These are phyloP conservation scores for Propithecus coquereli DNA, from an alignment of 2,113 vertebrate species.

Conservation along the genomic window DNA sequence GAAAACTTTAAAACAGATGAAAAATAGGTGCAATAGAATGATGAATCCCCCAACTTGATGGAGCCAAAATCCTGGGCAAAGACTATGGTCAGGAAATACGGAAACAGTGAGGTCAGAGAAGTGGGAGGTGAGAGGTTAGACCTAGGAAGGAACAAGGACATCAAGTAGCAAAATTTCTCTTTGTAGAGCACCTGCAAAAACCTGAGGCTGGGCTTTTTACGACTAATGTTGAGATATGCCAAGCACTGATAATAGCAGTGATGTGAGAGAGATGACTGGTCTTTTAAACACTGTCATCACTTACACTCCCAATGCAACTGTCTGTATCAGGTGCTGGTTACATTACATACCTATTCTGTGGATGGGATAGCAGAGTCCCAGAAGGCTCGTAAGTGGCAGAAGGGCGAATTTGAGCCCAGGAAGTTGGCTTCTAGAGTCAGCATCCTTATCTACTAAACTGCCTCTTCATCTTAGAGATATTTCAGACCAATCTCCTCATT, in stretches of 20 bases:
- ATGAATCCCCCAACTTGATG: neutral
- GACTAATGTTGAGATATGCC: neutral
- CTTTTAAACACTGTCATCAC: neutral
- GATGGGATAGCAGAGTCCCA: neutral
- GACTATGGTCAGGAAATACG: neutral
- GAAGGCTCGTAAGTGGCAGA: neutral
- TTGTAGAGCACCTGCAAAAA: neutral
- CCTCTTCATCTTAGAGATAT: neutral
- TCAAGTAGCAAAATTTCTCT: neutral
- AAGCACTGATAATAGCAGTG: neutral
- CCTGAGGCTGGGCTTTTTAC: neutral
- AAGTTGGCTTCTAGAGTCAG: neutral
- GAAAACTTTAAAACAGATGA: neutral
- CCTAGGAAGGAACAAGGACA: rapidly evolving
- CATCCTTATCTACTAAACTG: no score
- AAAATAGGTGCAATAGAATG: neutral
- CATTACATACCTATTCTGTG: neutral
- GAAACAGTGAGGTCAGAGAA: neutral
- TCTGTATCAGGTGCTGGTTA: no score
- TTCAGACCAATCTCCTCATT: neutral
- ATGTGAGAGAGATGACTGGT: neutral
- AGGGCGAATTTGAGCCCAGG: neutral
- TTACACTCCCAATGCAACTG: neutral
- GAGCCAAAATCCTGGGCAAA: neutral
- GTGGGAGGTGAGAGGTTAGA: neutral